These are phyloP conservation scores for Antheraea pernyi DNA, from an alignment of 1,140 invertebrate genomes.

Conservation along the genomic window DNA sequence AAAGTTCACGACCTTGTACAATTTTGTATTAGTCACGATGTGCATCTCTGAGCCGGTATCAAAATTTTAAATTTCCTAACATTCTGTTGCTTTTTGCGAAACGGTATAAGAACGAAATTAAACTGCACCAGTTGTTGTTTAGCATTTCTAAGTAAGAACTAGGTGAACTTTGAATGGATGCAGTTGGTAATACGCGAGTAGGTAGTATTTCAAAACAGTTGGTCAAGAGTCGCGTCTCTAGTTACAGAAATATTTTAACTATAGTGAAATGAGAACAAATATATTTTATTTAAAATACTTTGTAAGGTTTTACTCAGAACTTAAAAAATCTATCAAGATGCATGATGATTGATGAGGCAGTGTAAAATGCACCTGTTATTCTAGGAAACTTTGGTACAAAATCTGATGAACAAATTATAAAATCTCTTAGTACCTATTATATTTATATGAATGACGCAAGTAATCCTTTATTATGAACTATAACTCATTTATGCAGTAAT, in stretches of 20 bases:
- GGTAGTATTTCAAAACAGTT: conserved; percentile 44
- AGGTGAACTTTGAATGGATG: conserved; percentile 29
- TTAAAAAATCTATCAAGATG: background rate
- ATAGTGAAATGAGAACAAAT: background rate
- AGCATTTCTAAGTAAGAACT: conserved; percentile 29
- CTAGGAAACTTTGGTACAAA: too few relatives aligned
- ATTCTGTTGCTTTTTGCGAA: background rate
- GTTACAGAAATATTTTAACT: background rate
- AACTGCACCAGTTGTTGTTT: conserved; percentile 10
- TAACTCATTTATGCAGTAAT: too few relatives aligned
- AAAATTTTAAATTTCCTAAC: conserved; percentile 9
- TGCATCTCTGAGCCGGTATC: conserved; percentile 20
- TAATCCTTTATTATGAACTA: too few relatives aligned
- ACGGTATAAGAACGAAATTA: conserved; percentile 14
- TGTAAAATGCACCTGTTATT: too few relatives aligned
- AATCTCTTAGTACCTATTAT: too few relatives aligned
- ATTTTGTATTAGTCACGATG: conserved; percentile 33
- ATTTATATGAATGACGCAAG: too few relatives aligned
- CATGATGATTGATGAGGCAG: too few relatives aligned
- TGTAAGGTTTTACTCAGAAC: background rate
- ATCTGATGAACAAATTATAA: too few relatives aligned
- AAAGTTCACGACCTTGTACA: conserved; percentile 54
- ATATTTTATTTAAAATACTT: background rate
- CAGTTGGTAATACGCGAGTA: conserved; percentile 15
- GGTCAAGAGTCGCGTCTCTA: conserved; percentile 33